Evolutionary conservation across 1,140 invertebrate species (phyloP), one percentile per base, ranked within the genome.

Genomic region (Araneus ventricosus): DNA sequence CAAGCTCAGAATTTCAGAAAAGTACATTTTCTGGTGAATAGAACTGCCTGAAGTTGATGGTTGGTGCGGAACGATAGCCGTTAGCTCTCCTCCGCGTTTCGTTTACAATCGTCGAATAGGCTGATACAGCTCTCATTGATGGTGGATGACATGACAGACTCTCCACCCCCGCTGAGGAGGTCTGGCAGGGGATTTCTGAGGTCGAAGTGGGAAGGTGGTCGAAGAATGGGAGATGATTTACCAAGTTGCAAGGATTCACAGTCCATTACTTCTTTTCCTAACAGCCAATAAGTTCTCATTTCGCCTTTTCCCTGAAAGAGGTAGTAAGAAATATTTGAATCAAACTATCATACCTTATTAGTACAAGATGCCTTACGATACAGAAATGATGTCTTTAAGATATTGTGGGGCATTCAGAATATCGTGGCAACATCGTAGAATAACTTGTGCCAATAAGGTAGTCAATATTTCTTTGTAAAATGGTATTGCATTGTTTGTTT

Each of bases 221-320:
- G 70, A 75, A 75, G 70, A 37, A 75, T 34, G 27, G 70, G 30
- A 27, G 70, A 75, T 30, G 37, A 24, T 45, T 84, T 27, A 1
- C 34, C 59, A 17, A 24, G 22, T 17, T 30, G 41, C 39, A 86
- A 57, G 8, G 85, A 93, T 75, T 80, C 63, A n/a, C 41, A 75
- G 20, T 70, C 59, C 45, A 61, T 57, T 1, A 45, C 45, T 27
- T 79, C 85, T 88, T 93, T 93, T 4, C 97, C 97, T 20, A 97
- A 95, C 39, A 99, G 95, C 98, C 98, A 99, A 95, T 97, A 99
- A 0, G 97, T 98, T 95, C 97, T 96, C 97, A 98, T 97, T 94
- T 97, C 97, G 39, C 98, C 98, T 96, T 98, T 99, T 14, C 98
- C 98, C 95, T 99, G 41, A 24, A 88, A 61, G 45, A 67, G 10